A percentile compares a stretch with the other conserved stretches of the same genome.
Conservation (phyloP, 2,888 invertebrate species). For the Lampropteryx suffumata region DNA sequence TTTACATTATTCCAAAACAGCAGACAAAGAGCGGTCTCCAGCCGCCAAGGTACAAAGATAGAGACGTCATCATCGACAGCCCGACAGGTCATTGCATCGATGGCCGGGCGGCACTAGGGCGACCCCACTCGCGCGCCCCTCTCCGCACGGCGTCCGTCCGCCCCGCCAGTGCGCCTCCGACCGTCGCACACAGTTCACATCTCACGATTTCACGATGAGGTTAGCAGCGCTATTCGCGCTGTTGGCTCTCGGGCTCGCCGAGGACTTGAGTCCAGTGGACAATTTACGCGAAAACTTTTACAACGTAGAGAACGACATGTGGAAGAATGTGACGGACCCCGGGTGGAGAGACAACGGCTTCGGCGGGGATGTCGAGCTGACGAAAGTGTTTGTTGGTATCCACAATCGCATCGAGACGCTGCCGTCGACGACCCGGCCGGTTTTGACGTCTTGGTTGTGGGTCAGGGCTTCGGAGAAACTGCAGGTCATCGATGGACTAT, state of each 20-base stretch:
- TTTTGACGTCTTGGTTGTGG: slow-evolving; percentile 84
- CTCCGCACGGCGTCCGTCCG: slow-evolving; percentile 38
- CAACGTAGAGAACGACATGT: slow-evolving; percentile 79
- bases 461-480: slow-evolving; percentile 83
- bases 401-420: slow-evolving; percentile 75
- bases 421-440: slow-evolving; percentile 51
- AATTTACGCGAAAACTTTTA: slow-evolving; percentile 83
- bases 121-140: slow-evolving; percentile 61
- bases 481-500: slow-evolving; percentile 85
- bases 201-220: slow-evolving; percentile 52
- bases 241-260: slow-evolving; percentile 50
- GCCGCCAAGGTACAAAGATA: neutral
- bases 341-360: slow-evolving; percentile 59
- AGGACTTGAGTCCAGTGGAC: slow-evolving; percentile 79
- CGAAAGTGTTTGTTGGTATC: slow-evolving; percentile 82
- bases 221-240: slow-evolving; percentile 62
- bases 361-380: slow-evolving; percentile 81
- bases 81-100: slow-evolving; percentile 34
- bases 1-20: slow-evolving; percentile 3
- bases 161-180: slow-evolving; percentile 55
- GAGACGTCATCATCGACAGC: slow-evolving; percentile 28
- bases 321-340: slow-evolving; percentile 70
- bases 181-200: slow-evolving; percentile 47
- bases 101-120: slow-evolving; percentile 49
- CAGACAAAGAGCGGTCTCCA: neutral